Percentiles rank a stretch among this genome's conserved stretches.
Evolutionary conservation across 2,888 invertebrate species (phyloP).

Genomic region (Erebia ligea): DNA sequence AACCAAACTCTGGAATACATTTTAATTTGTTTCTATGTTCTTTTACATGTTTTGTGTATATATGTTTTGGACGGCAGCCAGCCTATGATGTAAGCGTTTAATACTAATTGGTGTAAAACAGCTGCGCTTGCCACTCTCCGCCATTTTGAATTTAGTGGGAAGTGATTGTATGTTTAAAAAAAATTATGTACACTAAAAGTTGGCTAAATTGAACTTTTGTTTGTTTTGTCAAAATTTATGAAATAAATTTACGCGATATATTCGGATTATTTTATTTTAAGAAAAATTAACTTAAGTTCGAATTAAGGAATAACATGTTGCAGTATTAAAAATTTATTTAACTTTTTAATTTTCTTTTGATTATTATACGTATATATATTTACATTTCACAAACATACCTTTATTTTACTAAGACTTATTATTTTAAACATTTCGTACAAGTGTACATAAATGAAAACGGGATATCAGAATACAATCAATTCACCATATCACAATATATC

Average conservation of each 20-base stretch:
- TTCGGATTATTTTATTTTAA: too few species aligned
- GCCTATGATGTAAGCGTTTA: slow-evolving; percentile 59
- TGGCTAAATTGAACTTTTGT: neutral
- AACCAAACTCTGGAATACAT: slow-evolving; percentile 17
- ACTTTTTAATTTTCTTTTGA: neutral
- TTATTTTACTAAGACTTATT: slow-evolving; percentile 17
- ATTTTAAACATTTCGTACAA: slow-evolving; percentile 25
- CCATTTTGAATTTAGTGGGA: slow-evolving; percentile 32
- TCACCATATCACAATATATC: slow-evolving; percentile 36
- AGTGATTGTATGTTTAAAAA: slow-evolving; percentile 45
- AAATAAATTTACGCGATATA: neutral
- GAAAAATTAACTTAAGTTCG: neutral
- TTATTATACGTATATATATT: neutral
- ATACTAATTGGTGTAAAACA: slow-evolving; percentile 41
- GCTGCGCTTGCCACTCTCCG: slow-evolving; percentile 71
- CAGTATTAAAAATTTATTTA: neutral
- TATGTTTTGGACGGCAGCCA: slow-evolving; percentile 68
- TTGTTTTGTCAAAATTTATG: neutral
- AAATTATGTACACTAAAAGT: slow-evolving; percentile 33
- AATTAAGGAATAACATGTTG: neutral
- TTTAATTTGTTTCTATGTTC: slow-evolving; percentile 38
- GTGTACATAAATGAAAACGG: slow-evolving; percentile 28
- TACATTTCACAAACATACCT: slow-evolving; percentile 16
- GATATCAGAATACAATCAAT: slow-evolving; percentile 38
- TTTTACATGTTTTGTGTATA: slow-evolving; percentile 43